phyloP scores from a whole-genome alignment of 2,797 vertebrate genomes.

The Mionectes olivaceus region DNA sequence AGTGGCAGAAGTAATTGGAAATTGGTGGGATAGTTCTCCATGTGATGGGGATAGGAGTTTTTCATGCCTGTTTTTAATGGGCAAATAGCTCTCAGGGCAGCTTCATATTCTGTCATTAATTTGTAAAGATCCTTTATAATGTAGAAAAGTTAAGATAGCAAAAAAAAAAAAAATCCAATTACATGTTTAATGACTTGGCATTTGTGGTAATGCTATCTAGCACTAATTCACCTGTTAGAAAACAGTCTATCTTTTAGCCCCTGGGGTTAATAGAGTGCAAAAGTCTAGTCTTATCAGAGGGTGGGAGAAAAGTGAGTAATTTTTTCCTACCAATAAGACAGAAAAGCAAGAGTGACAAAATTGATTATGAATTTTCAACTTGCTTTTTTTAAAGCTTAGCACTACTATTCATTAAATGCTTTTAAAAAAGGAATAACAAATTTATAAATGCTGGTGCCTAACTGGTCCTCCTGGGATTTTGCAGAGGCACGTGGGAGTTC shows the following conservation, averaged over 20 bases:
- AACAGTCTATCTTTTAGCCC: slow-evolving; percentile 78
- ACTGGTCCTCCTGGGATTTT: background rate
- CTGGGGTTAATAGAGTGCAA: slow-evolving; percentile 84
- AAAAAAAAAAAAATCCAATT: slow-evolving; percentile 78
- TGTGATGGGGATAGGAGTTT: slow-evolving; percentile 63
- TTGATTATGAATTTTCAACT: slow-evolving; percentile 69
- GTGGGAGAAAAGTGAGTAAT: slow-evolving; percentile 75
- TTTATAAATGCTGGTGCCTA: background rate
- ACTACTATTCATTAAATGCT: background rate
- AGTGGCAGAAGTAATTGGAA: slow-evolving; percentile 80
- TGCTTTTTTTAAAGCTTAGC: slow-evolving; percentile 15
- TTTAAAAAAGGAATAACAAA: background rate
- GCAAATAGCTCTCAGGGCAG: slow-evolving; percentile 73
- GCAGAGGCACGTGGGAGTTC: background rate
- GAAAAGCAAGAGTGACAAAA: slow-evolving; percentile 71
- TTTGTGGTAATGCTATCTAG: slow-evolving; percentile 82
- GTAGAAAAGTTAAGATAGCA: slow-evolving; percentile 71
- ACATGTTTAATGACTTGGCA: slow-evolving; percentile 84
- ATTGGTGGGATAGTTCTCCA: slow-evolving; percentile 72
- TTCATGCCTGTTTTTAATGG: slow-evolving; percentile 75
- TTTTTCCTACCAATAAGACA: slow-evolving; percentile 76
- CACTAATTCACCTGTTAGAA: slow-evolving; percentile 79
- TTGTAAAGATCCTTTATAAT: slow-evolving; percentile 76
- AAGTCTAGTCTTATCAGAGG: slow-evolving; percentile 77
- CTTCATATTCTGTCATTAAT: slow-evolving; percentile 71